These are phyloP conservation scores for Prorops nasuta DNA, from an alignment of 1,140 invertebrate genomes.

Conservation along the genomic window DNA sequence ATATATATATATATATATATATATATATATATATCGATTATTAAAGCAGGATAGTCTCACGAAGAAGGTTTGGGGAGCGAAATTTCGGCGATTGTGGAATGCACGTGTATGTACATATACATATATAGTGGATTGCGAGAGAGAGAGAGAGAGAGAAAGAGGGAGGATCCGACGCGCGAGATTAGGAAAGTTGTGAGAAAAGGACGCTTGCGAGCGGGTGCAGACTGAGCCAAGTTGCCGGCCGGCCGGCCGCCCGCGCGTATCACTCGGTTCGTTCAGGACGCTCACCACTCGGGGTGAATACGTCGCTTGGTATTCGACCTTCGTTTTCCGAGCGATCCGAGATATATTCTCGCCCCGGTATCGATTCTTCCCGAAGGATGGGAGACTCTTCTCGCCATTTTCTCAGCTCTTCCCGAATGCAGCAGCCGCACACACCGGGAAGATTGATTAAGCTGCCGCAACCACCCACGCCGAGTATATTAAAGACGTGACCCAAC, in stretches of 20 bases:
- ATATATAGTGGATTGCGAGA: too few relatives aligned
- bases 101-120: too few relatives aligned
- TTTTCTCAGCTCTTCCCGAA: too few relatives aligned
- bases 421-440: constrained; percentile 25
- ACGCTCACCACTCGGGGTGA: not conserved
- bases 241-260: too few relatives aligned
- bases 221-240: too few relatives aligned
- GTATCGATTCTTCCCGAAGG: constrained; percentile 23
- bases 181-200: constrained; percentile 16
- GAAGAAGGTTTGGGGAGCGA: too few relatives aligned
- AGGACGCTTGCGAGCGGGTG: not conserved
- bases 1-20: not conserved
- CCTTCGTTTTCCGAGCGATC: too few relatives aligned
- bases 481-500: constrained; percentile 54
- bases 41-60: not conserved
- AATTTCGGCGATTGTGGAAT: too few relatives aligned
- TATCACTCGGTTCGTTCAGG: not conserved
- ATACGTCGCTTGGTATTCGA: constrained; percentile 6
- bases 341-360: too few relatives aligned
- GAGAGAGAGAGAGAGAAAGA: constrained; percentile 1
- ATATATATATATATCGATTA: not conserved
- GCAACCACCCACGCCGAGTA: constrained; percentile 28
- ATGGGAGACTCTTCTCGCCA: too few relatives aligned
- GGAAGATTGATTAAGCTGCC: constrained; percentile 43
- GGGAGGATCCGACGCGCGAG: not conserved